Conservation (phyloP, 2,888 invertebrate species). For the Trisateles emortualis region DNA sequence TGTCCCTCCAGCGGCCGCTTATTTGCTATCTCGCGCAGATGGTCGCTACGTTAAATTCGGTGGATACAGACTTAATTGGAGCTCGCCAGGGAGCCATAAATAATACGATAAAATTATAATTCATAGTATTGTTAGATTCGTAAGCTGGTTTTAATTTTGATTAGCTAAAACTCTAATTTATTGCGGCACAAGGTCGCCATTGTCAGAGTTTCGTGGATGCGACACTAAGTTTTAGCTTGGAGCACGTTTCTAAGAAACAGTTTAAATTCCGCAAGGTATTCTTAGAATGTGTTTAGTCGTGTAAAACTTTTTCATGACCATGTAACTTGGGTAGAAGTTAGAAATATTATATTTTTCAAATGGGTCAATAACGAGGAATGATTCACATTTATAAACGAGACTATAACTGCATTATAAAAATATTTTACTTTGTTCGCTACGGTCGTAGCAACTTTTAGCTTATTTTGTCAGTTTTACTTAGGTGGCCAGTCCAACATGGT, state of each 20-base stretch:
- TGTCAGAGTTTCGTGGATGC: conserved; percentile 24
- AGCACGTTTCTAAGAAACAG: conserved; percentile 26
- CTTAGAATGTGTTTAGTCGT: conserved; percentile 32
- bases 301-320: conserved; percentile 26
- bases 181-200: conserved; percentile 20
- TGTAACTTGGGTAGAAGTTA: conserved; percentile 18
- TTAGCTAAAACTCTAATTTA: conserved; percentile 17
- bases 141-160: conserved; percentile 31
- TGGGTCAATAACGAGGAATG: conserved; percentile 17
- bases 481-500: too few relatives aligned
- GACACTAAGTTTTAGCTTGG: conserved; percentile 14
- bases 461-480: too few relatives aligned
- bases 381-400: conserved; percentile 28
- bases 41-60: conserved; percentile 48
- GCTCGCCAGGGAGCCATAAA: conserved; percentile 46
- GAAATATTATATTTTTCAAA: conserved; percentile 20
- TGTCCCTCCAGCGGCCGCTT: conserved; percentile 35
- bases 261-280: conserved; percentile 27
- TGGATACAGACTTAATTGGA: conserved; percentile 52
- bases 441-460: background rate
- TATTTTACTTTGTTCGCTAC: background rate
- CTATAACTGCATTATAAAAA: background rate
- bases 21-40: conserved; percentile 51
- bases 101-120: conserved; percentile 51
- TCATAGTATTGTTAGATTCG: conserved; percentile 36